Evolutionary conservation across 2,113 vertebrate genomes (phyloP).

Genomic region (Paradoxurus hermaphroditus): DNA sequence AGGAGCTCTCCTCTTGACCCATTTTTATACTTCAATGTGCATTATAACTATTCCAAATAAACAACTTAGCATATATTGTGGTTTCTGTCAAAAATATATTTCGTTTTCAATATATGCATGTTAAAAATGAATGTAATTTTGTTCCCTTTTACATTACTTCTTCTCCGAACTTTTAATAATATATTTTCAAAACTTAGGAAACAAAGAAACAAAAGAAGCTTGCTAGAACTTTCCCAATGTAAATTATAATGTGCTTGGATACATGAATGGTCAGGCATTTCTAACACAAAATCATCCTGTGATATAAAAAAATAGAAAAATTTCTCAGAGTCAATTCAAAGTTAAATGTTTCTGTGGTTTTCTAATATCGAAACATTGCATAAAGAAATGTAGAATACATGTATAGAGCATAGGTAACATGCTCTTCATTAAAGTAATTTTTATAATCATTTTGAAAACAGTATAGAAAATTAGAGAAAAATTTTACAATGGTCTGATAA

Average conservation of each 20-base stretch:
- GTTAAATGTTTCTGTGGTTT: background rate
- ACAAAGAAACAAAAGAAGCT: background rate
- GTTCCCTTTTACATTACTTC: background rate
- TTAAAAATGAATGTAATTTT: background rate
- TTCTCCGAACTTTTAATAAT: background rate
- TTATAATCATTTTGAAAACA: background rate
- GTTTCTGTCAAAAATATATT: background rate
- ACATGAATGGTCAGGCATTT: background rate
- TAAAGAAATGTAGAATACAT: background rate
- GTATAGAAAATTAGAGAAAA: background rate
- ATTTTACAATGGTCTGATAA: background rate
- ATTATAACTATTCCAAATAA: background rate
- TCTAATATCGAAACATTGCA: background rate
- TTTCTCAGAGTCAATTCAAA: background rate
- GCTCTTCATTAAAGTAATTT: background rate
- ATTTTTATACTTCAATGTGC: background rate
- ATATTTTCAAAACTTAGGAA: background rate
- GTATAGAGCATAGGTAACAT: background rate
- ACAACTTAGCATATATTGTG: background rate
- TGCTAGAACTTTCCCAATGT: background rate
- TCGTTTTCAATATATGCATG: background rate
- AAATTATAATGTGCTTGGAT: background rate
- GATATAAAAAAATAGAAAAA: background rate
- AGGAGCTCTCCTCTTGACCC: background rate
- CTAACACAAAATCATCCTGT: background rate